Base-by-base conservation (phyloP, 2,797 vertebrate genomes). In the Ptychadena robeensis region DNA sequence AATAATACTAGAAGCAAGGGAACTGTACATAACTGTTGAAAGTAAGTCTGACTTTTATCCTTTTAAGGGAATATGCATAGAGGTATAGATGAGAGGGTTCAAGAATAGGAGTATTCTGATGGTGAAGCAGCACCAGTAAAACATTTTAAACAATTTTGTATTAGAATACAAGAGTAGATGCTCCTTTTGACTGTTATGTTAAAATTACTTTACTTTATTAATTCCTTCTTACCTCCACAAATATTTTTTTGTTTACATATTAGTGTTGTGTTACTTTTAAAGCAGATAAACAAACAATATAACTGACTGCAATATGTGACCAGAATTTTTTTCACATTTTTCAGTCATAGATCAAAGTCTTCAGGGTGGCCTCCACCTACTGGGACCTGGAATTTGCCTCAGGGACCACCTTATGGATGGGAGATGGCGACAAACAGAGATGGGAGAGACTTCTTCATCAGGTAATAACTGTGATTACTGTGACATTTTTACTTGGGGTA, bases 371-470 rank as follows among this genome's bases (percentile, higher is more conserved):
- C 96, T 15, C 94, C 96, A 86, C 94, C 96, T 86, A 92, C 96
- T 65, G 96, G 96, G 89, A 95, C 95, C 92, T 98, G 97, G 96
- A 94, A 90, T 82, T 89, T 95, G 88, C 93, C 95, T 82, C 97
- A 97, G 93, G 95, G 95, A 82, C 94, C 96, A 88, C 94, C 95
- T 88, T 97, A 98, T 94, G 96, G 96, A 93, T 99, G 97, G 98
- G 98, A 99, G 94, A 96, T 97, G 95, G 96, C 92, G 86, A 91
- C 95, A 91, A 97, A 91, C 95, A 96, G 96, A 96, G 97, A 98
- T 91, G 96, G 95, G 87, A 94, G 96, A 91, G 96, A 98, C 88
- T 97, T 94, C 94, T 98, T 96, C 96, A 94, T 96, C 94, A 96
- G 94, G 98, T 99, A 92, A 61, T 61, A 12, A 61, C 3, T 5